phyloP scores from a whole-genome alignment of 30 jellyfish, hydroid and myxozoan genomes.

The Calvadosia cruxmelitensis region DNA sequence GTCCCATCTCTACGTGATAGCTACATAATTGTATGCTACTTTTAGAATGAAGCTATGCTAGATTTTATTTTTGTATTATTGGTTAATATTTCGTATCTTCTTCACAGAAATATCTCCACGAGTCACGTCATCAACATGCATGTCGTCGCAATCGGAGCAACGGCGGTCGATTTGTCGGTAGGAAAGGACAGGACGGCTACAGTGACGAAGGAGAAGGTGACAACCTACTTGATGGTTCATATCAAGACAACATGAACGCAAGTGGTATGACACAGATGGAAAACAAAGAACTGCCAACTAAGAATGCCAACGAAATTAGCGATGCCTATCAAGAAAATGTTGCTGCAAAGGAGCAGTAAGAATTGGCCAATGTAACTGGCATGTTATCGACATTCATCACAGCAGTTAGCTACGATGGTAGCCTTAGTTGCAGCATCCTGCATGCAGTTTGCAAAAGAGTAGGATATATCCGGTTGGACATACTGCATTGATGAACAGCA shows the following conservation, averaged over 20 bases:
- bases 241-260: background rate
- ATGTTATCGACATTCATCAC: too few species aligned
- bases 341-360: background rate
- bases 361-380: too few species aligned
- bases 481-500: too few species aligned
- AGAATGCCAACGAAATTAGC: background rate
- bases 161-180: slow-evolving; percentile 96
- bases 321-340: background rate
- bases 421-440: too few species aligned
- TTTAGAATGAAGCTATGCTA: too few species aligned
- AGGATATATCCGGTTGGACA: too few species aligned
- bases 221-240: slow-evolving; percentile 9
- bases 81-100: background rate
- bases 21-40: too few species aligned
- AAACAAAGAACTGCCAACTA: background rate
- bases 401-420: too few species aligned
- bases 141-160: slow-evolving; percentile 88
- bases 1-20: too few species aligned
- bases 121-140: slow-evolving; percentile 95
- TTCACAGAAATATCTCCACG: slow-evolving; percentile 84
- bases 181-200: slow-evolving; percentile 23
- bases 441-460: too few species aligned
- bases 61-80: too few species aligned
- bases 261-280: background rate
- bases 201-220: slow-evolving; percentile 39